phyloP scores from a whole-genome alignment of 2,797 vertebrate genomes.

The Philypnodon macrostomus region DNA sequence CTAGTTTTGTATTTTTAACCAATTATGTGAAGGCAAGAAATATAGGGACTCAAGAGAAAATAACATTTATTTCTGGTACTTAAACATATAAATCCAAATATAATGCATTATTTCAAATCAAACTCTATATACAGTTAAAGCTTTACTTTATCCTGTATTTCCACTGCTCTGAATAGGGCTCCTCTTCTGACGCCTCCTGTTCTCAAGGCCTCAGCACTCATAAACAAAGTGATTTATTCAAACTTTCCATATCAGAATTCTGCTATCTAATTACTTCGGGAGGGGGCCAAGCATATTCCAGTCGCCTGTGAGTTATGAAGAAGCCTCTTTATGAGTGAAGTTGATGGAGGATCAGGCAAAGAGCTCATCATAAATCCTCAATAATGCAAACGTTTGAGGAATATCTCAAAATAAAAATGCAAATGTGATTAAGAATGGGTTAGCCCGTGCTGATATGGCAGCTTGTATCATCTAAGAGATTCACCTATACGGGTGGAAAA shows the following conservation, averaged over 20 bases:
- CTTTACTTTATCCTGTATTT: constrained; percentile 13
- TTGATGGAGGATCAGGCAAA: constrained; percentile 81
- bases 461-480: constrained; percentile 77
- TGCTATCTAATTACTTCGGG: constrained; percentile 83
- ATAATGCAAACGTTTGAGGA: constrained; percentile 85
- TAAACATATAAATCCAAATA: constrained; percentile 14
- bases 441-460: constrained; percentile 82
- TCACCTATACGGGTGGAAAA: constrained; percentile 38
- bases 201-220: constrained; percentile 76
- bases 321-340: constrained; percentile 83
- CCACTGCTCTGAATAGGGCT: constrained; percentile 30
- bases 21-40: background rate
- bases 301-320: constrained; percentile 81
- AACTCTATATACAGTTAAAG: constrained; percentile 20
- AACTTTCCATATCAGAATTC: constrained; percentile 81
- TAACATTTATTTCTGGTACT: constrained; percentile 1
- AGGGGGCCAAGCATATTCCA: constrained; percentile 77
- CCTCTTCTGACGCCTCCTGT: constrained; percentile 40
- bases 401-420: constrained; percentile 84
- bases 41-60: background rate
- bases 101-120: constrained; percentile 15
- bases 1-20: no score
- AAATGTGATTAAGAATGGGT: constrained; percentile 84
- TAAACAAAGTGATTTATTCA: constrained; percentile 85
- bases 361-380: constrained; percentile 83